Evolutionary conservation across 92 coral and sea anemone species (phyloP), one percentile per base, ranked within the genome.

Genomic region (Phenganax marumi): DNA sequence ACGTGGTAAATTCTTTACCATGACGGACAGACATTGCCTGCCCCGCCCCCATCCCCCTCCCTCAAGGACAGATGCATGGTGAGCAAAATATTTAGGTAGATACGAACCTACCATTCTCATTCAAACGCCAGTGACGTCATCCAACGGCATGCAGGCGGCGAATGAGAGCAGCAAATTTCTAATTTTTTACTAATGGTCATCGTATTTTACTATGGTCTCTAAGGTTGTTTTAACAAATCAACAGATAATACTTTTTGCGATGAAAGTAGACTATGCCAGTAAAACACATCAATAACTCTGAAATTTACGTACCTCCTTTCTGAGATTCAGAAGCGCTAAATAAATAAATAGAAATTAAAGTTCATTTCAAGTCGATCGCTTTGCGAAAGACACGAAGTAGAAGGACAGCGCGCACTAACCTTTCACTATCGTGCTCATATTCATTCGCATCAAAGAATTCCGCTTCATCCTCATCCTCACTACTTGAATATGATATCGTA

Each of bases 391-490:
- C 43, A 33, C 5, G 43, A 33, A 33, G 43, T 33, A 33, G 43
- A 33, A 33, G 16, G 55, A 84, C 74, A 57, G 2, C n/a, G 23
- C 1, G n/a, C 8, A 58, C 25, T 55, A 60, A 69, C 90, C 80
- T 78, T 58, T 68, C 66, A 75, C 80, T 84, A 23, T 58, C 87
- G 14, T 95, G 89, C 11, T 91, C 92, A 74, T 73, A 92, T 76
- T 96, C 99, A 53, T 89, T 90, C 1, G 99, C 99, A 85, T 96
- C 99, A 86, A 96, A 96, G 86, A 96, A 96, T 76, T 96, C 99
- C 33, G 87, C 90, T 4, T 88, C 91, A 76, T 92, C 97, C 43
- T 95, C 98, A 80, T 96, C 98, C 46, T 95, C 99, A 70, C 99
- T 96, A 75, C 99, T 96, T 14, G 99, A 96, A 63, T 96, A 96